Conservation (phyloP, 2,888 invertebrate genomes). For the Amblyteles armatorius region DNA sequence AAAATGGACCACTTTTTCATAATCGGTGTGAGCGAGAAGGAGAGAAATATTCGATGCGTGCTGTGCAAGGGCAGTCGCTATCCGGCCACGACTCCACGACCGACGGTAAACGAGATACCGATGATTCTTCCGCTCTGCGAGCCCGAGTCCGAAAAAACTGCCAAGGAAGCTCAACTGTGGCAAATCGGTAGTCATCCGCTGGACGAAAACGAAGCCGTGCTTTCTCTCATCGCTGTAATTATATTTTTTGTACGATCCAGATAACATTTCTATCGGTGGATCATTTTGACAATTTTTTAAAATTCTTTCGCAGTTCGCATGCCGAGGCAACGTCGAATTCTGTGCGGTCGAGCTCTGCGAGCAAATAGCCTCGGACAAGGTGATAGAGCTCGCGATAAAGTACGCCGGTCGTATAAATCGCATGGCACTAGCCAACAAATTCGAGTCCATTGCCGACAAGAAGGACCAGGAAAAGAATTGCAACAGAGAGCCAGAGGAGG, state of each 20-base stretch:
- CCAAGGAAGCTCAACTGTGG: constrained; percentile 91
- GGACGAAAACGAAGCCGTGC: constrained; percentile 91
- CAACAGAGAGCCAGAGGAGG: constrained; percentile 74
- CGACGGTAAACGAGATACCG: constrained; percentile 91
- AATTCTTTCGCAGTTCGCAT: constrained; percentile 89
- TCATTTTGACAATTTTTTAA: constrained; percentile 21
- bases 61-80: constrained; percentile 95
- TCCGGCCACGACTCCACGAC: constrained; percentile 94
- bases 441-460: constrained; percentile 84
- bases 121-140: constrained; percentile 93
- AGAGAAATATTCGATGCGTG: constrained; percentile 92
- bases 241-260: not conserved
- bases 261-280: constrained; percentile 8
- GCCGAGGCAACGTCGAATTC: constrained; percentile 93
- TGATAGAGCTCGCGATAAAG: constrained; percentile 94
- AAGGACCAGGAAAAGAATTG: constrained; percentile 78
- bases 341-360: constrained; percentile 95
- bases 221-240: constrained; percentile 95
- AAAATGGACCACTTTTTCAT: constrained; percentile 91
- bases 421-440: constrained; percentile 91
- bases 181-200: constrained; percentile 88
- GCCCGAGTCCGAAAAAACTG: constrained; percentile 91
- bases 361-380: constrained; percentile 91
- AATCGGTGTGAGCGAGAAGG: constrained; percentile 91
- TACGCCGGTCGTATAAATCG: constrained; percentile 93